These are phyloP conservation scores for Oscheius onirici DNA, from an alignment of 2,888 invertebrate genomes.

Conservation along the genomic window DNA sequence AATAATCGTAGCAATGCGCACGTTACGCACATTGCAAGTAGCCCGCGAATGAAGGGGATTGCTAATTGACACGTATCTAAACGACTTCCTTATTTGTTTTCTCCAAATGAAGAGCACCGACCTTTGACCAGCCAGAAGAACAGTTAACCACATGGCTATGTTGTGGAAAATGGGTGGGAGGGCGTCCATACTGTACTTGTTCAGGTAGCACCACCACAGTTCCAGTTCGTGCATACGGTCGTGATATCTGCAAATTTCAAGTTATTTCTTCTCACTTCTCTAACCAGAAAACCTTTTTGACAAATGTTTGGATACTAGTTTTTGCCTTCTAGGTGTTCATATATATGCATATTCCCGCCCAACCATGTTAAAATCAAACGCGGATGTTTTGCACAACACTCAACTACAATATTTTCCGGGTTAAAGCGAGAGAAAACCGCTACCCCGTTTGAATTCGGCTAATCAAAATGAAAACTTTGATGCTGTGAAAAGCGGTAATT, in stretches of 20 bases:
- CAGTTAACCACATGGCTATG: slow-evolving; percentile 91
- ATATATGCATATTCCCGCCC: too few relatives aligned
- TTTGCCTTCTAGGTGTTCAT: too few relatives aligned
- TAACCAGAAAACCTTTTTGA: neutral
- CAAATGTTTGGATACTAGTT: too few relatives aligned
- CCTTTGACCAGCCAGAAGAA: slow-evolving; percentile 88
- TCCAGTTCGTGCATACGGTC: slow-evolving; percentile 47
- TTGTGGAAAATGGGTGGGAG: slow-evolving; percentile 85
- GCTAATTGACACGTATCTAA: slow-evolving; percentile 87
- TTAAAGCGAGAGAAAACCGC: too few relatives aligned
- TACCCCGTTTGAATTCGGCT: too few relatives aligned
- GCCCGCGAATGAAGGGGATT: slow-evolving; percentile 88
- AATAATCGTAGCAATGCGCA: slow-evolving; percentile 78
- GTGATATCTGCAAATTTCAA: slow-evolving; percentile 57
- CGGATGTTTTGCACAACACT: too few relatives aligned
- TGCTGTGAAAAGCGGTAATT: too few relatives aligned
- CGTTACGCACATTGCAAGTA: slow-evolving; percentile 79
- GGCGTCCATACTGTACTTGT: slow-evolving; percentile 70
- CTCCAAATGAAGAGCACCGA: slow-evolving; percentile 20
- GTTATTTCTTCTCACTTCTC: neutral
- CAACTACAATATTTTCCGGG: too few relatives aligned
- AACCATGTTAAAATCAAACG: too few relatives aligned
- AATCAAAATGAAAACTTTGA: too few relatives aligned
- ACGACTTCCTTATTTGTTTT: slow-evolving; percentile 19
- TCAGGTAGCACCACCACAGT: slow-evolving; percentile 70